Percentiles rank a stretch among this genome's conserved stretches.
Conservation (phyloP, 2,113 vertebrate genomes). For the Limnothrissa miodon region DNA sequence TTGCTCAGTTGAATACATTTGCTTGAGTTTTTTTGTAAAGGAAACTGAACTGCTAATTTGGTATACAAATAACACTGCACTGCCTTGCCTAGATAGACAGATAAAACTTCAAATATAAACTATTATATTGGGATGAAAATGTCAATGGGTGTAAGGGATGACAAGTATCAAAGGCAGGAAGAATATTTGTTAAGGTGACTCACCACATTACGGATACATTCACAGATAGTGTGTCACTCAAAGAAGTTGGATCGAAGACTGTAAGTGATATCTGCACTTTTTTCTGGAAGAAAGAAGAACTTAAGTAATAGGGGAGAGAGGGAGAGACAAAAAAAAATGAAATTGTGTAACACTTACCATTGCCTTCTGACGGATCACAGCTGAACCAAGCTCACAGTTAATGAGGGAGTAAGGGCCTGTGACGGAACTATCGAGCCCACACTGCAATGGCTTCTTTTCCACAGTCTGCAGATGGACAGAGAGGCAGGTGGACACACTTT, state of each 20-base stretch:
- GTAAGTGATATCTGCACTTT: conserved; percentile 31
- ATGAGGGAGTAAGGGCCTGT: background rate
- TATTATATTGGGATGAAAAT: background rate
- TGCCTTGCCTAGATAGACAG: no score
- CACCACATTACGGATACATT: conserved; percentile 39
- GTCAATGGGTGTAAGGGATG: background rate
- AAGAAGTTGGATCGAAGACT: conserved; percentile 16
- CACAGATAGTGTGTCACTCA: conserved; percentile 23
- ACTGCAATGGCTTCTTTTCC: conserved; percentile 20
- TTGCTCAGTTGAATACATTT: no score
- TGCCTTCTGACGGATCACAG: conserved; percentile 27
- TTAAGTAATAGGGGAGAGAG: no score
- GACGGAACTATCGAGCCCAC: conserved; percentile 25
- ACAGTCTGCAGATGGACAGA: conserved; percentile 25
- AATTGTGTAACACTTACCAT: conserved; percentile 26
- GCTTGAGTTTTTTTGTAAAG: no score
- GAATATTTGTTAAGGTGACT: background rate
- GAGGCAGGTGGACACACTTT: background rate
- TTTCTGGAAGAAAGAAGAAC: conserved; percentile 29
- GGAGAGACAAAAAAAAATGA: background rate
- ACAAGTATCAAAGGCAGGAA: background rate
- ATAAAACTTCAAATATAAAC: no score
- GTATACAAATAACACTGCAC: no score
- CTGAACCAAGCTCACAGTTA: conserved; percentile 33
- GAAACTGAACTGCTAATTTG: no score